Conservation (phyloP, 2,797 vertebrate genomes). For the Coracias cyanogaster region DNA sequence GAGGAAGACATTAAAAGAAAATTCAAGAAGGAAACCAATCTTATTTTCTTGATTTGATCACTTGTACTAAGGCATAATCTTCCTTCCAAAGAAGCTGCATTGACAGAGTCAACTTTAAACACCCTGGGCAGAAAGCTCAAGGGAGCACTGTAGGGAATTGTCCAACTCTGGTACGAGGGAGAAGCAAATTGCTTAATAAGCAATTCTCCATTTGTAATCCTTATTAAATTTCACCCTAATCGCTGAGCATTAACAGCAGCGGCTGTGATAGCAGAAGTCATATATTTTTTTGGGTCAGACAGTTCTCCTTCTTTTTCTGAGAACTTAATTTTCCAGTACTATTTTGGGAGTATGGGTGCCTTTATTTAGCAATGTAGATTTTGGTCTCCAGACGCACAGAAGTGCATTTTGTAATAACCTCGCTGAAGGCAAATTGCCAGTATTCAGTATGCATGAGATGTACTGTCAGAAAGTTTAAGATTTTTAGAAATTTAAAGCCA, state of each 20-base stretch:
- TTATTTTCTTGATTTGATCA: background rate
- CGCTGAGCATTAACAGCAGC: background rate
- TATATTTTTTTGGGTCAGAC: background rate
- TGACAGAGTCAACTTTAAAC: background rate
- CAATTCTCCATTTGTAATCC: constrained; percentile 9
- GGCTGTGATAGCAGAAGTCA: background rate
- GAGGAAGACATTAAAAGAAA: background rate
- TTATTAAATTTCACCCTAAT: constrained; percentile 23
- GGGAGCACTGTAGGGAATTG: background rate
- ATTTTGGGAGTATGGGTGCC: background rate
- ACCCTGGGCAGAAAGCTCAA: background rate
- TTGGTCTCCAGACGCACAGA: background rate
- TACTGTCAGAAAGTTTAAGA: background rate
- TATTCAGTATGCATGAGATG: background rate
- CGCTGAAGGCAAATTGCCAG: background rate
- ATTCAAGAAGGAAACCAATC: background rate
- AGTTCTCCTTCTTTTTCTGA: constrained; percentile 26
- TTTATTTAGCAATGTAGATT: constrained; percentile 27
- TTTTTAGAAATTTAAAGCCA: background rate
- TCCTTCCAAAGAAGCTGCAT: background rate
- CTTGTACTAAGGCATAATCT: background rate
- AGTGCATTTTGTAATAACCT: background rate
- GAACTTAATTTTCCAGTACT: background rate
- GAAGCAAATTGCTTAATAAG: constrained; percentile 33
- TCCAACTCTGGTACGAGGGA: constrained; percentile 13